Conservation (phyloP, 2,888 invertebrate genomes). For the Drosophila phalerata region DNA sequence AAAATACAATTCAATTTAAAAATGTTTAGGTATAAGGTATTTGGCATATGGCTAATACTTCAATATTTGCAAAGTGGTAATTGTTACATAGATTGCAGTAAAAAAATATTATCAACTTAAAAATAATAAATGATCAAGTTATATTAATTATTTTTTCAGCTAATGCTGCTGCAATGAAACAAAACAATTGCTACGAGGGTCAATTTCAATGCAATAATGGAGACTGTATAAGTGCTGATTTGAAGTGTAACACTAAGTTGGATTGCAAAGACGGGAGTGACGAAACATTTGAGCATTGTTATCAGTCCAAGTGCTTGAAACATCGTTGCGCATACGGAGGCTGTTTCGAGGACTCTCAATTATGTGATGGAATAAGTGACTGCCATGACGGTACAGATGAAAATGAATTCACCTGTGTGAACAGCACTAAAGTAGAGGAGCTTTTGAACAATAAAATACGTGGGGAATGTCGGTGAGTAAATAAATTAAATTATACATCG, state of each 20-base stretch:
- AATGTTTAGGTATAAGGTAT: not conserved
- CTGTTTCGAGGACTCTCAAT: not conserved
- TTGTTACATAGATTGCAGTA: not conserved
- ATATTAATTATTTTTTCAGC: not conserved
- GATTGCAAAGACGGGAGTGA: conserved; percentile 45
- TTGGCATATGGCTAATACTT: conserved; percentile 9
- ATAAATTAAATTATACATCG: not conserved
- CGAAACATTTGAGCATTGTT: conserved; percentile 36
- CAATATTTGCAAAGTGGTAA: conserved; percentile 19
- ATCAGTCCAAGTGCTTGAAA: not conserved
- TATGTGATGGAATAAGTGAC: conserved; percentile 20
- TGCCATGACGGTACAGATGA: conserved; percentile 51
- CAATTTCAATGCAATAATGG: conserved; percentile 33
- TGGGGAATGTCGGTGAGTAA: conserved; percentile 9
- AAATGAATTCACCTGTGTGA: not conserved
- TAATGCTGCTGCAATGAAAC: not conserved
- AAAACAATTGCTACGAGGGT: not conserved
- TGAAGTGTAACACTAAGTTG: conserved; percentile 18
- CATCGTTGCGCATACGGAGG: conserved; percentile 38
- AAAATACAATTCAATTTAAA: not conserved
- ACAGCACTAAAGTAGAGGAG: rapidly evolving
- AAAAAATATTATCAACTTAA: not conserved
- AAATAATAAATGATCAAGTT: not conserved
- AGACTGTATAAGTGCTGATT: conserved; percentile 9
- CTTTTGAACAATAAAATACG: not conserved